A percentile compares a stretch with the other conserved stretches of the same genome.
Evolutionary conservation across 2,113 vertebrate species (phyloP).

Genomic region (Columba janthina): DNA sequence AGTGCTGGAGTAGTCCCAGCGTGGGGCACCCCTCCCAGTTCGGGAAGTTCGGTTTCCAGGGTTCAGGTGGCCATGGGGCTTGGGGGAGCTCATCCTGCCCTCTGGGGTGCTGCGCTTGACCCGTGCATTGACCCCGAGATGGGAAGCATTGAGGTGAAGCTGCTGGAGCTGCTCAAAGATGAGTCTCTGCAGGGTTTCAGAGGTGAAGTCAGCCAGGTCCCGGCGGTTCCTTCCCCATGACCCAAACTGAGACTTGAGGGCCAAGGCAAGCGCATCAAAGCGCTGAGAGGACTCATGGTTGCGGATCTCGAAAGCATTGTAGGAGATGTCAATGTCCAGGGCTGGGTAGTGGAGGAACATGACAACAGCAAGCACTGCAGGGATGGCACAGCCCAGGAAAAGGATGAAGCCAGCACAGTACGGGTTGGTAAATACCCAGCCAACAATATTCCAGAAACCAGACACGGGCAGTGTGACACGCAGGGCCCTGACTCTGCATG

Average conservation of each 20-base stretch:
- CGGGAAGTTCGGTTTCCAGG: slow-evolving; percentile 33
- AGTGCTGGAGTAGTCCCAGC: slow-evolving; percentile 69
- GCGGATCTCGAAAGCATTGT: slow-evolving; percentile 96
- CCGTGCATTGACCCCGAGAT: accelerated
- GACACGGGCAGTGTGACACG: slow-evolving; percentile 3
- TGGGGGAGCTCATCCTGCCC: neutral
- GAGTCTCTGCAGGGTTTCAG: slow-evolving; percentile 82
- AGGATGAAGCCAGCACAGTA: slow-evolving; percentile 85
- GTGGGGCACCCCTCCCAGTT: slow-evolving; percentile 5
- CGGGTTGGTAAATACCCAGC: slow-evolving; percentile 90
- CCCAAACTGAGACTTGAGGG: slow-evolving; percentile 92
- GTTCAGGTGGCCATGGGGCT: accelerated
- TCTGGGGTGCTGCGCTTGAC: neutral
- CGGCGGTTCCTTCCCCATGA: slow-evolving; percentile 92
- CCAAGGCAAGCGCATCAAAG: slow-evolving; percentile 90
- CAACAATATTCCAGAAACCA: slow-evolving; percentile 85
- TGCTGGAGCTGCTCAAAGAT: slow-evolving; percentile 84
- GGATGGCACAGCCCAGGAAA: slow-evolving; percentile 84
- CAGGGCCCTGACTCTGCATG: slow-evolving; percentile 52
- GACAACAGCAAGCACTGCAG: slow-evolving; percentile 82
- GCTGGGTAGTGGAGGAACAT: slow-evolving; percentile 94
- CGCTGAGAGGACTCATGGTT: slow-evolving; percentile 94
- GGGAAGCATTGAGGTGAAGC: slow-evolving; percentile 57
- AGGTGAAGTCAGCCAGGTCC: slow-evolving; percentile 84
- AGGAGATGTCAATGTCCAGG: slow-evolving; percentile 97